Conservation (phyloP, 2,888 invertebrate genomes). For the Polydesmus complanatus region DNA sequence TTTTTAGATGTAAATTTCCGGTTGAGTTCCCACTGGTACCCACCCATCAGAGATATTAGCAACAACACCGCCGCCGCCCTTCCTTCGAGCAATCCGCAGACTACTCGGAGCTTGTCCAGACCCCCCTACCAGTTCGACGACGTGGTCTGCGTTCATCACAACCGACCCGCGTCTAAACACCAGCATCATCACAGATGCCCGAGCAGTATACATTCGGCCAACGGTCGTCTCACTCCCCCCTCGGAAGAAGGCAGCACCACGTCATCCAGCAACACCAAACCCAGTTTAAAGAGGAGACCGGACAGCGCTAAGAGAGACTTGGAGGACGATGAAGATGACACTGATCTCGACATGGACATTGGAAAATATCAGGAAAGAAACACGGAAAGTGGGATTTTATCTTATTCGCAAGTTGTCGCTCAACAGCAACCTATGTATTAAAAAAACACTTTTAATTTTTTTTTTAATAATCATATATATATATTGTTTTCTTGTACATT, state of each 20-base stretch:
- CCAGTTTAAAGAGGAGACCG: not conserved
- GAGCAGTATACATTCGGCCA: no score
- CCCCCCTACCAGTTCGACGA: not conserved
- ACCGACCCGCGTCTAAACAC: not conserved
- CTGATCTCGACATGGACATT: constrained; percentile 6
- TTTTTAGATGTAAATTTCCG: not conserved
- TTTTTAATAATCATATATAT: no score
- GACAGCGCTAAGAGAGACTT: not conserved
- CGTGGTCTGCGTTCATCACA: not conserved
- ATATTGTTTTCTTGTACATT: no score
- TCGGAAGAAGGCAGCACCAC: constrained; percentile 11
- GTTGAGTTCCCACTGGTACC: constrained; percentile 7
- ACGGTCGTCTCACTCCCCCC: constrained; percentile 7
- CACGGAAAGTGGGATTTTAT: constrained; percentile 2
- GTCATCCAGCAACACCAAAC: not conserved
- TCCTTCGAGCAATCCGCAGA: not conserved
- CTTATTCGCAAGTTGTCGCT: constrained; percentile 4
- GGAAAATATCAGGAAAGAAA: constrained; percentile 6
- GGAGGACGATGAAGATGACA: constrained; percentile 5
- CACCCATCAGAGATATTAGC: constrained; percentile 5
- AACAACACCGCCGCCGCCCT: not conserved
- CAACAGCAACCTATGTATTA: constrained; percentile 4
- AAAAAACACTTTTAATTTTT: no score
- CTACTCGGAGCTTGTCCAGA: not conserved
- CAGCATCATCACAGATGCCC: no score